These are phyloP conservation scores for Plusia festucae DNA, from an alignment of 2,888 invertebrate genomes.

Conservation along the genomic window DNA sequence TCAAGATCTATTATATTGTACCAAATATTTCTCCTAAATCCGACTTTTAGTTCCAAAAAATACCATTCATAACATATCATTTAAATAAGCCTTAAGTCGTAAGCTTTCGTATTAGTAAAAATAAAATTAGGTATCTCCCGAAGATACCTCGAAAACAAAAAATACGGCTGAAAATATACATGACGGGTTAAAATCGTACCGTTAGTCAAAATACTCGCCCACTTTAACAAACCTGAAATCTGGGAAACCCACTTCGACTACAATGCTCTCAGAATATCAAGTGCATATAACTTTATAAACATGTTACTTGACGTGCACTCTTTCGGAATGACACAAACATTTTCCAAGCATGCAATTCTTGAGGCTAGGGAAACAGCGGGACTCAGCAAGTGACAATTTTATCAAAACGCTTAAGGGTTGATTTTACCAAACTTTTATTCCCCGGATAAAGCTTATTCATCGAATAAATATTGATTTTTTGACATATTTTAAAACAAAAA, in stretches of 20 bases:
- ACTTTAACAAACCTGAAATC: background rate
- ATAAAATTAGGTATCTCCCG: no score
- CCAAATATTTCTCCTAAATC: no score
- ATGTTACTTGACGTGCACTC: conserved; percentile 42
- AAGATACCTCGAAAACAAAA: no score
- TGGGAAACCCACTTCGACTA: background rate
- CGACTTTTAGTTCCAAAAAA: no score
- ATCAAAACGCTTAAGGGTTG: background rate
- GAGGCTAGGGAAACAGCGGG: conserved; percentile 6
- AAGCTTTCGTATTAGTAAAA: no score
- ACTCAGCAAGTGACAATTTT: background rate
- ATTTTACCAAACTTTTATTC: no score
- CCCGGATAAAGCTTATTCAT: no score
- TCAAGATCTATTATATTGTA: no score
- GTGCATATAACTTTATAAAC: conserved; percentile 18
- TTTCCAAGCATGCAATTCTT: conserved; percentile 17
- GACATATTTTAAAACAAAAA: no score
- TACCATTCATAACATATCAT: no score
- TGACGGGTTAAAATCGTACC: background rate
- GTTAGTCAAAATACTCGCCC: background rate
- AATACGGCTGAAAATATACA: background rate
- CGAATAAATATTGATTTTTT: no score
- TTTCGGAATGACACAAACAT: conserved; percentile 25
- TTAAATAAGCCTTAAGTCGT: no score
- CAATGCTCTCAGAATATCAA: background rate